Evolutionary conservation across 2,888 invertebrate species (phyloP).

Genomic region (Melinaea menophilus): DNA sequence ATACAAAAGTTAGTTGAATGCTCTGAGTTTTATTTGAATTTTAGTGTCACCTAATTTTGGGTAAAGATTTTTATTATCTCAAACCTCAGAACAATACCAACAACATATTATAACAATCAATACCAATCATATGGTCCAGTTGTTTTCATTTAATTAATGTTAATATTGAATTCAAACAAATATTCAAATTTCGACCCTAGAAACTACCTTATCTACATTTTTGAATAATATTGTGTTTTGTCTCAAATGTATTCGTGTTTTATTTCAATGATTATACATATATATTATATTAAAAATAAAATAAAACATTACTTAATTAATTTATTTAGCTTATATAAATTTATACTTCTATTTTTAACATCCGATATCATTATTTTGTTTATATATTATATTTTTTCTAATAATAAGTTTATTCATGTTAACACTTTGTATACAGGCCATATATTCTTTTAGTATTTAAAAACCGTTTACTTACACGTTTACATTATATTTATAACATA

Average conservation of each 20-base stretch:
- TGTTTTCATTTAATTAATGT: constrained; percentile 2
- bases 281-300: too few species aligned
- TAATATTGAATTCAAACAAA: neutral
- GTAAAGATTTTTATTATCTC: constrained; percentile 31
- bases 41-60: constrained; percentile 33
- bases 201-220: too few species aligned
- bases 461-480: too few species aligned
- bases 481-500: too few species aligned
- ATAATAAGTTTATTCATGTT: too few species aligned
- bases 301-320: constrained; percentile 19
- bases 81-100: constrained; percentile 14
- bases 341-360: too few species aligned
- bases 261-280: too few species aligned
- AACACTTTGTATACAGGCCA: too few species aligned
- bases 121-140: neutral
- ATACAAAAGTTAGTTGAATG: neutral
- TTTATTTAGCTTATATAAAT: constrained; percentile 2
- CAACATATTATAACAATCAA: too few species aligned
- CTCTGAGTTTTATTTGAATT: constrained; percentile 23
- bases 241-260: constrained; percentile 12
- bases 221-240: too few species aligned
- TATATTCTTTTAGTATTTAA: too few species aligned
- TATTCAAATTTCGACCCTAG: neutral
- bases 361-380: constrained; percentile 13
- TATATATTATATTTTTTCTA: too few species aligned